Evolutionary conservation across 2,113 vertebrate genomes (phyloP).

Genomic region (Ameiurus melas): DNA sequence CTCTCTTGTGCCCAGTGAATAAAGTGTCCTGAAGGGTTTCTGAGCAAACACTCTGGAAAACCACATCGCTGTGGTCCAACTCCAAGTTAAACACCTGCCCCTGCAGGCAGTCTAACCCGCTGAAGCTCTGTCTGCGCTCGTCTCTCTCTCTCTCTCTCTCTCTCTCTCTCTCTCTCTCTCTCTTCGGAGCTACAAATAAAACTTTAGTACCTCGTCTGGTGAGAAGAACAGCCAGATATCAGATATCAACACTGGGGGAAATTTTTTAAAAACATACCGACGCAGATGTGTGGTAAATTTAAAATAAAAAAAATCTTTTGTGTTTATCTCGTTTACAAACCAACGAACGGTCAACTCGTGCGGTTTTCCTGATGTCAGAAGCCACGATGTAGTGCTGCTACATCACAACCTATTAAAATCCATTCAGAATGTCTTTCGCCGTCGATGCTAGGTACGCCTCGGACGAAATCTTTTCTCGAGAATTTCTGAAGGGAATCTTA

Average conservation of each 20-base stretch:
- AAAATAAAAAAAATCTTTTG: no score
- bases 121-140: background rate
- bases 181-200: background rate
- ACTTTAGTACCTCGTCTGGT: slow-evolving; percentile 7
- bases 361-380: background rate
- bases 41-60: slow-evolving; percentile 48
- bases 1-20: slow-evolving; percentile 37
- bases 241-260: background rate
- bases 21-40: slow-evolving; percentile 56
- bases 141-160: no score
- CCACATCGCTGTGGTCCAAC: slow-evolving; percentile 49
- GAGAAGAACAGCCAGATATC: background rate
- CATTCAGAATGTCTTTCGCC: no score
- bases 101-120: slow-evolving; percentile 48
- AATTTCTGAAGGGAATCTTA: background rate
- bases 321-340: background rate
- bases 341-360: no score
- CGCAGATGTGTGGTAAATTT: background rate
- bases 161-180: slow-evolving; percentile 5
- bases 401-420: background rate
- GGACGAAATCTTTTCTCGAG: background rate
- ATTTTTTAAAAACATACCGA: background rate
- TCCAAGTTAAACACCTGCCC: slow-evolving; percentile 62
- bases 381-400: background rate
- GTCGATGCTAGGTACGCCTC: background rate